Base-by-base conservation (phyloP, 2,113 vertebrate species). In the Tenebrosternarchus preto region DNA sequence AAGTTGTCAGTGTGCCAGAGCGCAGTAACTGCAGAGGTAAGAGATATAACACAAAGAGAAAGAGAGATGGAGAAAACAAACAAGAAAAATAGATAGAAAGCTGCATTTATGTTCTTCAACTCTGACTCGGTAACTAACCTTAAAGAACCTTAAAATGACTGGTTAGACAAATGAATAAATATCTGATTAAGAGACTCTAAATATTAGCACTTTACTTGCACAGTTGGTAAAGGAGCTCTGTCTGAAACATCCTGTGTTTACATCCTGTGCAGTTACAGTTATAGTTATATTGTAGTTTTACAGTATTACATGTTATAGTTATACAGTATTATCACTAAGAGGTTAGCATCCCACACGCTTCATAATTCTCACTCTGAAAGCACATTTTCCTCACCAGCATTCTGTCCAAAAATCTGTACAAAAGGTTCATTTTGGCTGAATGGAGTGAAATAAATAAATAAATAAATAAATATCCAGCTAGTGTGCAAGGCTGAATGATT, bases 91-190 rank as follows among this genome's bases (percentile, higher is more conserved):
- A n/a, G 1, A 5, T 25, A n/a, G 50, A 31, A n/a, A 16, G 43
- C 1, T 29, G 17, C 19, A 64, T 33, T 66, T 33, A 19, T 12
- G 27, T 67, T 36, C 6, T 36, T n/a, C 31, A 5, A 67, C n/a
- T 55, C 5, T 68, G 61, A 67, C 17, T 7, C 1, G 19, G 73
- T 68, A 73, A 72, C 66, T 55, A 73, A 46, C 8, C n/a, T 76
- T 22, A 82, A 67, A 72, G 57, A 24, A n/a, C n/a, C n/a, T n/a
- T n/a, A n/a, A n/a, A n/a, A 56, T 19, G 33, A 11, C 15, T 50
- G 43, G 43, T 12, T 50, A 50, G 5, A 12, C 43, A 50, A 11
- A 50, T 9, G 43, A 50, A 50, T 15, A 9, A 9, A 9, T 50
- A 50, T 50, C 43, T 15, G 43, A 15, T 50, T 50, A 50, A 50